Evolutionary conservation across 2,797 vertebrate genomes (phyloP).

Genomic region (Coluber constrictor): DNA sequence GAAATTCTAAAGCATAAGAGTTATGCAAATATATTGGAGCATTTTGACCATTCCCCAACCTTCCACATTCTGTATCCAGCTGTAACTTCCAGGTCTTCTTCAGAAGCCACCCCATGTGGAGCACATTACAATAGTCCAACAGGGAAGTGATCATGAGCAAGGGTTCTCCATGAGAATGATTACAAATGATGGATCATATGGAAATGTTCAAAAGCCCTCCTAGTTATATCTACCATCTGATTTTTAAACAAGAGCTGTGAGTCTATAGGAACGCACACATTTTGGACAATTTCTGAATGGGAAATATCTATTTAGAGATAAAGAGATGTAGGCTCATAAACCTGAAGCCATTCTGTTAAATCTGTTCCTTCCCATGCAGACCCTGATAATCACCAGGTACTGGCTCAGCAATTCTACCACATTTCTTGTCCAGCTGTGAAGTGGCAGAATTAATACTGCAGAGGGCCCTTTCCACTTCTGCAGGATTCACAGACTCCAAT

Average conservation of each 20-base stretch:
- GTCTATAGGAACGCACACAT: background rate
- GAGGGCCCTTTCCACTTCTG: background rate
- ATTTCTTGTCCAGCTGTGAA: background rate
- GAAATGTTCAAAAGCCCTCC: background rate
- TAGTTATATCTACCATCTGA: background rate
- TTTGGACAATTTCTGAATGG: background rate
- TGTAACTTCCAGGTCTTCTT: background rate
- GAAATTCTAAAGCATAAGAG: background rate
- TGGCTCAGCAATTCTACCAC: background rate
- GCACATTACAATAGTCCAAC: background rate
- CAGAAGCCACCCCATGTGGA: background rate
- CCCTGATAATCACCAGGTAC: background rate
- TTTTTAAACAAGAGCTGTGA: background rate
- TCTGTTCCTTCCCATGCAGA: background rate
- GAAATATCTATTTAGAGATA: background rate
- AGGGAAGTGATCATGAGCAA: background rate
- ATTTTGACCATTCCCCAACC: background rate
- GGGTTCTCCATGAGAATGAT: background rate
- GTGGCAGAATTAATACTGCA: background rate
- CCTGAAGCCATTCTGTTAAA: background rate
- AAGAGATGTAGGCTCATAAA: background rate
- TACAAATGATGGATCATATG: background rate
- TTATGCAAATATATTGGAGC: background rate
- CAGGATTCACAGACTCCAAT: background rate
- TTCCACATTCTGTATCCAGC: background rate